phyloP scores from a whole-genome alignment of 2,888 invertebrate genomes.

The Ectemnius continuus region DNA sequence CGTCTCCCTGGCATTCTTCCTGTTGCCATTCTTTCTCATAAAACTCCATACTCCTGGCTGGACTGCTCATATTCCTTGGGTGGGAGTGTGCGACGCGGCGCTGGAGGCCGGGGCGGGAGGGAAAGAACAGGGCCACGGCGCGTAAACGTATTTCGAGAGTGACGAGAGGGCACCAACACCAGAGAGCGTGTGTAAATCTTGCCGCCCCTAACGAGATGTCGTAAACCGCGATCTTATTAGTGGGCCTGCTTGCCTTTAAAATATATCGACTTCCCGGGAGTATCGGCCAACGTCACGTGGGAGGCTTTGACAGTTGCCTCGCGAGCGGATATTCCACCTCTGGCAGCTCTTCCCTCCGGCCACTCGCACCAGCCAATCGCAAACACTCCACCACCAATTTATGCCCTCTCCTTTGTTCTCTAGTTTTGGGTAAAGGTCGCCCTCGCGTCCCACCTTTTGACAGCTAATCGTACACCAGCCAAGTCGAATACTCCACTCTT shows the following conservation, averaged over 20 bases:
- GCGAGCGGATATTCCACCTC: conserved; percentile 10
- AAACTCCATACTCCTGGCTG: conserved; percentile 59
- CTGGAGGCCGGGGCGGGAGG: neutral
- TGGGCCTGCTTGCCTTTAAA: conserved; percentile 59
- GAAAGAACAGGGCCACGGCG: conserved; percentile 9
- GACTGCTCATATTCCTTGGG: conserved; percentile 57
- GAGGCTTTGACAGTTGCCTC: conserved; percentile 44
- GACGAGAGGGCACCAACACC: conserved; percentile 55
- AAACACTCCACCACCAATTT: too few species aligned
- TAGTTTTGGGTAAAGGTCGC: too few species aligned
- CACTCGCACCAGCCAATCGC: neutral
- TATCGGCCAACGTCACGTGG: conserved; percentile 43
- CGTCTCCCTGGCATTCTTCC: conserved; percentile 33
- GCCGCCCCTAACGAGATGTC: conserved; percentile 75
- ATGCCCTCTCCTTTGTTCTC: too few species aligned
- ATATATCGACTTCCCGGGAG: conserved; percentile 49
- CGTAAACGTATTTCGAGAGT: conserved; percentile 47
- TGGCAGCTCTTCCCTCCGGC: neutral
- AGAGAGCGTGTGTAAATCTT: conserved; percentile 71
- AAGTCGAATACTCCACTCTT: too few species aligned
- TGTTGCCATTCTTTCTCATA: conserved; percentile 68
- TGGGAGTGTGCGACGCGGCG: conserved; percentile 30
- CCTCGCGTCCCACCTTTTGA: too few species aligned
- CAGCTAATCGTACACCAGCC: too few species aligned
- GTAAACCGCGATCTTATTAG: conserved; percentile 77